Evolutionary conservation across 2,113 vertebrate species (phyloP).

Genomic region (Heterotilapia buettikoferi): DNA sequence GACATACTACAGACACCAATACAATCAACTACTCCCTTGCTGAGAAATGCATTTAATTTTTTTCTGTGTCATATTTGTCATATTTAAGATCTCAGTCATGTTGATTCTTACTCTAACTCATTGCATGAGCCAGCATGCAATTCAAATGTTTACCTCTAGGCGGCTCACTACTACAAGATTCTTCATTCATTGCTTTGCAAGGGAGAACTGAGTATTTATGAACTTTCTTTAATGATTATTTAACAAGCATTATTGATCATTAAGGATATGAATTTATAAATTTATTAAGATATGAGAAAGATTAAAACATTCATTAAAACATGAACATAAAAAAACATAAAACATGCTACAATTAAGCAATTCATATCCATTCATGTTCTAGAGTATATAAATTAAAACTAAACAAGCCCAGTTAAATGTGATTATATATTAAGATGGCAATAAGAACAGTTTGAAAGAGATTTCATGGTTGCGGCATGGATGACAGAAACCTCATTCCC

Average conservation of each 20-base stretch:
- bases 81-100: not conserved
- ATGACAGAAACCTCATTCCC: not conserved
- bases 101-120: not conserved
- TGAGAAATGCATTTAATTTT: not conserved
- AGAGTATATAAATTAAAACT: not conserved
- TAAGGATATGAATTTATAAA: not conserved
- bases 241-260: not conserved
- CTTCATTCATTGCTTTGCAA: not conserved
- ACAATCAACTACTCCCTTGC: not conserved
- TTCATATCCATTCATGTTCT: not conserved
- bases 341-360: not conserved
- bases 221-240: not conserved
- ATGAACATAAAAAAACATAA: not conserved
- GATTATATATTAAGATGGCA: not conserved
- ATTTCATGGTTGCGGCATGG: not conserved
- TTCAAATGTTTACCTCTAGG: constrained; percentile 31
- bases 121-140: not conserved
- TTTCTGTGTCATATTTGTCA: not conserved
- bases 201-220: not conserved
- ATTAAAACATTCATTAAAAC: not conserved
- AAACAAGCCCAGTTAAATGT: not conserved
- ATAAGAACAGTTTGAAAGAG: not conserved
- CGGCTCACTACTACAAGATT: constrained; percentile 33
- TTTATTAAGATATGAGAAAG: not conserved
- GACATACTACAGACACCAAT: not conserved